Evolutionary conservation across 2,888 invertebrate genomes (phyloP).

Genomic region (Volucella bombylans): DNA sequence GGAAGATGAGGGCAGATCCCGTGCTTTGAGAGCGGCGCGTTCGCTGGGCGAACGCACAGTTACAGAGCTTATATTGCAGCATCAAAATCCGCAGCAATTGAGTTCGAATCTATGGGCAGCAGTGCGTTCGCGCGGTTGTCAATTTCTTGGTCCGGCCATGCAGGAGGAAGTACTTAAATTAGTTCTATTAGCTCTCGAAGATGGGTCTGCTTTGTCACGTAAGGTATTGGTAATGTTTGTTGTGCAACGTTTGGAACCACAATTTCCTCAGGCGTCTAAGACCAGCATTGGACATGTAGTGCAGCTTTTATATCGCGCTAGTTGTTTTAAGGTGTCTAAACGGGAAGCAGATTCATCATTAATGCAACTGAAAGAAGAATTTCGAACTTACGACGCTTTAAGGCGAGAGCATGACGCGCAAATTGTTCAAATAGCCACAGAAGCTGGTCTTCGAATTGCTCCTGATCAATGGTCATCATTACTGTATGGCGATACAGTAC

Average conservation of each 20-base stretch:
- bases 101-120: slow-evolving; percentile 98
- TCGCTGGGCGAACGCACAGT: slow-evolving; percentile 97
- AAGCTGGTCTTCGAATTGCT: slow-evolving; percentile 97
- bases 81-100: slow-evolving; percentile 97
- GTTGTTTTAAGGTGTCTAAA: slow-evolving; percentile 99
- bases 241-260: slow-evolving; percentile 96
- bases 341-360: slow-evolving; percentile 97
- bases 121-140: slow-evolving; percentile 97
- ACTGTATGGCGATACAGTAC: slow-evolving; percentile 96
- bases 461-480: slow-evolving; percentile 99
- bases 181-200: slow-evolving; percentile 95
- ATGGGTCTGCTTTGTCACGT: slow-evolving; percentile 95
- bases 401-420: slow-evolving; percentile 98
- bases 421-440: slow-evolving; percentile 98
- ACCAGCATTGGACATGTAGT: slow-evolving; percentile 99
- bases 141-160: slow-evolving; percentile 99
- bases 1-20: slow-evolving; percentile 92
- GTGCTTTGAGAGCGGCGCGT: slow-evolving; percentile 91
- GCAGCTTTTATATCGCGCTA: slow-evolving; percentile 97
- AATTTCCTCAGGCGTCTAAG: slow-evolving; percentile 98
- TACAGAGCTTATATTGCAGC: slow-evolving; percentile 95
- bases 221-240: slow-evolving; percentile 99
- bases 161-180: slow-evolving; percentile 98
- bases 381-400: slow-evolving; percentile 95
- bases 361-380: slow-evolving; percentile 99